Base-by-base conservation (phyloP, 2,888 invertebrate genomes). In the Dynastes tityus region DNA sequence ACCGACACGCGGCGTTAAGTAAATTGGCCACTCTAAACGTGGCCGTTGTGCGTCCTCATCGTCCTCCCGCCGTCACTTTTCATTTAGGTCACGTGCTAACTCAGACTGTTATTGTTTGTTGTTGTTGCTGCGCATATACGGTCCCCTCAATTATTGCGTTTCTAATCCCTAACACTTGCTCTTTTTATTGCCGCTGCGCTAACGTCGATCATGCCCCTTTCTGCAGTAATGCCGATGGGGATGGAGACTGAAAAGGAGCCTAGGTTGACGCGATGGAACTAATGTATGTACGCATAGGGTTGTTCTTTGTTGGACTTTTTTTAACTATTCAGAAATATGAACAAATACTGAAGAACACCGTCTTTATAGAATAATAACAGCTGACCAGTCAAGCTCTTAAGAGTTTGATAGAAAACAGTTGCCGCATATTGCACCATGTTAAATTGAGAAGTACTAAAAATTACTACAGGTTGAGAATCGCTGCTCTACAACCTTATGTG, bases 81-180 rank as follows among this genome's bases (percentile, higher is more conserved):
- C 88, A 88, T 88, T 88, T 88, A 85, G 81, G 87, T 88, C 88
- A 88, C 88, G 88, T 88, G 88, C 84, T 74, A 80, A 79, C 83
- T 83, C 80, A 79, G 81, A 81, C 83, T 82, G 82, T 82, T 84
- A 83, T 85, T 84, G 85, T 85, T 85, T 85, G 84, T 84, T 85
- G 83, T 73, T 58, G 73, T 73, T 78, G 78, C 78, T 64, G 58
- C 37, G 58, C 58, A 58, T 73, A 78, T 58, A 58, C 71, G 73
- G 73, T 40, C 64, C 64, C 73, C 65, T 61, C 61, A 82, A 83
- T 85, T 86, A 86, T 87, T 87, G 86, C 85, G 83, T 83, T 82
- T 83, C 83, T 87, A 87, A 87, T 85, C 87, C 86, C 82, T 79
- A 80, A 84, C 87, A 87, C 86, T 87, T 86, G 83, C 81, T 82